Base-by-base conservation (phyloP, 2,888 invertebrate genomes). In the Lasioglossum calceatum region DNA sequence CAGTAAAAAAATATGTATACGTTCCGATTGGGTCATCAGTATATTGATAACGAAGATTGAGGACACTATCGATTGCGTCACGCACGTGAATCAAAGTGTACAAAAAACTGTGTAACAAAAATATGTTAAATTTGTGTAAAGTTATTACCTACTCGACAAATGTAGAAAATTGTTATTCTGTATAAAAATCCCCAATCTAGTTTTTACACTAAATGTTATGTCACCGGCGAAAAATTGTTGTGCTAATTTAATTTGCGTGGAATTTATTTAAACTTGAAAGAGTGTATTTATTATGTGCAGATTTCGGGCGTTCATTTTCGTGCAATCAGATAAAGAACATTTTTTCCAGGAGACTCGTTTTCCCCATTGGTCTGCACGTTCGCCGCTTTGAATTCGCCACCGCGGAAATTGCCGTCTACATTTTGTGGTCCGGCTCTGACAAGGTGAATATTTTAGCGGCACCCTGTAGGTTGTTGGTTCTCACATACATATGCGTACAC, bases 371-470 rank as follows among this genome's bases (percentile, higher is more conserved):
- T 80, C 77, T 87, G 70, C 71, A 77, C 80, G 72, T 73, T 70
- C 70, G 27, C 71, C 77, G 72, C 84, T 92, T 91, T 85, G 86
- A 92, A 91, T 92, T 92, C 87, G 87, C 79, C 81, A 88, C 82
- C 80, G 79, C 84, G 87, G 85, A 92, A 92, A 92, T 91, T 88
- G 89, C 88, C 82, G 82, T 87, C 82, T 87, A 90, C 86, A 90
- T 90, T 91, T 91, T 88, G 87, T 79, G 79, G 81, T 77, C 82
- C 74, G 81, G 64, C 83, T 84, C 87, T 89, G 92, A 92, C 89
- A 92, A 92, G 89, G 87, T 91, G 92, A 92, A 92, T 92, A 92
- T 92, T 92, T 92, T 90, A 92, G 88, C 87, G 84, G 82, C 85
- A 87, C 80, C 89, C 86, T 75, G 85, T 88, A 87, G 76, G 81